Evolutionary conservation across 2,888 invertebrate species (phyloP).

Genomic region (Nipponacmea schrenckii): DNA sequence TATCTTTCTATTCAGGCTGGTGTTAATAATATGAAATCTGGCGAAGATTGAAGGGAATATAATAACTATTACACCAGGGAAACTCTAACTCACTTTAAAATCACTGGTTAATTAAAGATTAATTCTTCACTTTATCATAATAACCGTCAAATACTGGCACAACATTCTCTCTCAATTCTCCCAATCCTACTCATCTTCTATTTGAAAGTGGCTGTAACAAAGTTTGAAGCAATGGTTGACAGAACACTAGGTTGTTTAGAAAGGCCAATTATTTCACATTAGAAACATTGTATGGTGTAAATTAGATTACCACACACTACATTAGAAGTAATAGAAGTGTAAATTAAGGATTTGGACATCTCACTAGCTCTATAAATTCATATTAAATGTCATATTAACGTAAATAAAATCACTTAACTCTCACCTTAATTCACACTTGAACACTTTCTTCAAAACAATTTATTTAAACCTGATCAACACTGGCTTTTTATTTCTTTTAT

Average conservation of each 20-base stretch:
- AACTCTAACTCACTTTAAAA: neutral
- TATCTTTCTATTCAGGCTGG: too few species aligned
- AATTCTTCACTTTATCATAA: slow-evolving; percentile 7
- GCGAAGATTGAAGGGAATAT: neutral
- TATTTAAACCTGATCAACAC: neutral
- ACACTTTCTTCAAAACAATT: neutral
- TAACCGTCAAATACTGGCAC: neutral
- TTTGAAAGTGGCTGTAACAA: neutral
- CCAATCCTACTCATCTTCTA: neutral
- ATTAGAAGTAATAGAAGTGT: slow-evolving; percentile 5
- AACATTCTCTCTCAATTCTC: neutral
- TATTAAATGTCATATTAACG: neutral
- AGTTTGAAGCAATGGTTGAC: neutral
- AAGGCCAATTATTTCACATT: neutral
- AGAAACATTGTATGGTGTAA: neutral
- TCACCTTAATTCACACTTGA: neutral
- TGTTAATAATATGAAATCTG: slow-evolving; percentile 3
- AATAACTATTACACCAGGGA: neutral
- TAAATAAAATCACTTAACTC: neutral
- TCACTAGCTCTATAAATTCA: neutral
- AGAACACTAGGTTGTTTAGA: neutral
- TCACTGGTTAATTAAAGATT: neutral
- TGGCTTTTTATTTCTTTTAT: too few species aligned
- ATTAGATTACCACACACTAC: neutral
- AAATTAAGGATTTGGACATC: neutral